Conservation (phyloP, 2,888 invertebrate genomes). For the Vanessa cardui region DNA sequence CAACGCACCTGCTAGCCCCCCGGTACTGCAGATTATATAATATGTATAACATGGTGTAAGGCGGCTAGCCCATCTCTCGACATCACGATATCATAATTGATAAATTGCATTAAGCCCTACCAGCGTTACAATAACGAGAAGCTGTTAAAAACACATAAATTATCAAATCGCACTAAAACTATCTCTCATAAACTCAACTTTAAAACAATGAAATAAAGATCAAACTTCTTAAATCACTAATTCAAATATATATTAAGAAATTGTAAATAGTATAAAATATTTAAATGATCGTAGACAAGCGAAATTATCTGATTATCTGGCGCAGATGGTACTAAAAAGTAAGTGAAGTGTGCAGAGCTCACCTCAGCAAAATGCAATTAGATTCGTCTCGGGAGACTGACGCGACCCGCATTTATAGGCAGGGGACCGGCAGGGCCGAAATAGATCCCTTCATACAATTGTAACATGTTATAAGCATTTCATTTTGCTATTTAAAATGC, state of each 20-base stretch:
- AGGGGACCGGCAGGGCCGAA: slow-evolving; percentile 39
- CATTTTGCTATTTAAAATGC: neutral
- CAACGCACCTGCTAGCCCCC: no score
- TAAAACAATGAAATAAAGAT: no score
- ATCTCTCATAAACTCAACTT: no score
- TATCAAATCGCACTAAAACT: neutral
- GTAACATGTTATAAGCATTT: neutral
- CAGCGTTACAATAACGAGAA: no score
- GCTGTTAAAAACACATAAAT: neutral
- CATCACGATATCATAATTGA: no score
- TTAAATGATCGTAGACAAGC: slow-evolving; percentile 36
- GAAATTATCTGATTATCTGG: slow-evolving; percentile 59
- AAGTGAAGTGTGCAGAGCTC: slow-evolving; percentile 60
- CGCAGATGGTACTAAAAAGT: slow-evolving; percentile 62
- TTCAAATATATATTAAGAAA: neutral
- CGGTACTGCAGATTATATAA: no score
- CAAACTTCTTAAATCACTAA: neutral
- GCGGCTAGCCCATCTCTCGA: no score
- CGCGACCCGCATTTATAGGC: slow-evolving; percentile 53
- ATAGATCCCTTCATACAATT: neutral
- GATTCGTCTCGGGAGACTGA: slow-evolving; percentile 73
- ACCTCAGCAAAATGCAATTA: slow-evolving; percentile 81
- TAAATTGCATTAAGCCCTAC: no score
- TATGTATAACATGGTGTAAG: no score
- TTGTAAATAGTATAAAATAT: neutral